phyloP scores from a whole-genome alignment of 2,888 invertebrate species.

The Azorinus chamasolen region DNA sequence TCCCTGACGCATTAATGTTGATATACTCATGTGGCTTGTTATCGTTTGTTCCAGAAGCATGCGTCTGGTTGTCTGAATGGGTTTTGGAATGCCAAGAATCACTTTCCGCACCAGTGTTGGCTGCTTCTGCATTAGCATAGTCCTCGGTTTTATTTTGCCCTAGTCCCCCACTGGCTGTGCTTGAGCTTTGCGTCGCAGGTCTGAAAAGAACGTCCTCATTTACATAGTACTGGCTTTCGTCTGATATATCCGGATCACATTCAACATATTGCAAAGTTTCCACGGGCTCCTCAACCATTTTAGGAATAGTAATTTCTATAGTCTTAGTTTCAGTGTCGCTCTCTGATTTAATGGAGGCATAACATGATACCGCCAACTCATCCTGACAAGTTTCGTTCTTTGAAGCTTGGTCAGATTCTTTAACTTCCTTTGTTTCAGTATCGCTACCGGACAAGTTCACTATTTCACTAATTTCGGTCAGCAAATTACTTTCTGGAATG shows the following conservation, averaged over 20 bases:
- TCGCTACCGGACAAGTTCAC: slow-evolving; percentile 2
- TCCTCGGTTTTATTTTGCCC: slow-evolving; percentile 9
- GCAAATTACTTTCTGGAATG: slow-evolving; percentile 34
- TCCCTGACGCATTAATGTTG: slow-evolving; percentile 31
- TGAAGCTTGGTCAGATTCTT: not conserved
- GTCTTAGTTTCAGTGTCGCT: not conserved
- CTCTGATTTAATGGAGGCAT: not conserved
- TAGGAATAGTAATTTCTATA: slow-evolving; percentile 5
- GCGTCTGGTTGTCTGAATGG: not conserved
- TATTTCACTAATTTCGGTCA: too few relatives aligned
- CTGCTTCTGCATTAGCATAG: slow-evolving; percentile 42
- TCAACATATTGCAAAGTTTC: slow-evolving; percentile 1
- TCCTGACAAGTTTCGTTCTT: slow-evolving; percentile 8
- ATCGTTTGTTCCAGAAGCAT: slow-evolving; percentile 1
- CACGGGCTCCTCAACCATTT: not conserved
- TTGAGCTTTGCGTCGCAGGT: not conserved
- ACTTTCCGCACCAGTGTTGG: slow-evolving; percentile 4
- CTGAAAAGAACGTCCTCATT: slow-evolving; percentile 44
- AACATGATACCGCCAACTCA: slow-evolving; percentile 1
- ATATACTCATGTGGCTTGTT: slow-evolving; percentile 51
- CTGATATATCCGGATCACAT: slow-evolving; percentile 24
- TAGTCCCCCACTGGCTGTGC: not conserved
- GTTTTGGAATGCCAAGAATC: slow-evolving; percentile 15
- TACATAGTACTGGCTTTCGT: slow-evolving; percentile 42
- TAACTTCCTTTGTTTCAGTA: slow-evolving; percentile 1